Evolutionary conservation across 2,113 vertebrate species (phyloP).

Genomic region (Corythoichthys haematopterus): DNA sequence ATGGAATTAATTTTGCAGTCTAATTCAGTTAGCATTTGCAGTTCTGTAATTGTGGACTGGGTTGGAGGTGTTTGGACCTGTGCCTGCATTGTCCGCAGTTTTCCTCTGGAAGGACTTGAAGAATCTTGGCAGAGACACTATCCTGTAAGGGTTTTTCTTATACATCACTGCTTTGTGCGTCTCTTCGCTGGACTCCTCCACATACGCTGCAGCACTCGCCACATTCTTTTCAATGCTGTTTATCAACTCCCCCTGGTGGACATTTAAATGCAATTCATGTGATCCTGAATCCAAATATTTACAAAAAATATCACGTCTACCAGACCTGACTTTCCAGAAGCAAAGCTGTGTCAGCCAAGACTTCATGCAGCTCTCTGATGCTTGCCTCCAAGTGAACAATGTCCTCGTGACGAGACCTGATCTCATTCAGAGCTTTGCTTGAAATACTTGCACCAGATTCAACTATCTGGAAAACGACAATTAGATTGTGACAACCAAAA

Average conservation of each 20-base stretch:
- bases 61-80: slow-evolving; percentile 15
- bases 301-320: not conserved
- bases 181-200: slow-evolving; percentile 76
- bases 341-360: slow-evolving; percentile 85
- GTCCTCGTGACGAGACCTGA: slow-evolving; percentile 84
- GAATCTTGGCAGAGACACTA: slow-evolving; percentile 61
- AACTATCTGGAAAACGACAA: slow-evolving; percentile 61
- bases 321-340: slow-evolving; percentile 85
- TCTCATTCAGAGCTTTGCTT: slow-evolving; percentile 81
- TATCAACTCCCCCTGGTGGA: slow-evolving; percentile 82
- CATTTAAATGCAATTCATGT: not conserved
- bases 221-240: slow-evolving; percentile 90
- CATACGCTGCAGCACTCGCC: slow-evolving; percentile 73
- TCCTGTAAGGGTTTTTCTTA: slow-evolving; percentile 80
- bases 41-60: slow-evolving; percentile 15
- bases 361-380: slow-evolving; percentile 82
- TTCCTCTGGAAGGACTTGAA: slow-evolving; percentile 52
- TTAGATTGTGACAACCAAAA: not conserved
- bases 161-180: slow-evolving; percentile 78
- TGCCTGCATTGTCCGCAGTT: not conserved
- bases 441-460: slow-evolving; percentile 76
- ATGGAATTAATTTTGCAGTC: not conserved
- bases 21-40: slow-evolving; percentile 14
- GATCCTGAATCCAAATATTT: not conserved
- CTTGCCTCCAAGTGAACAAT: slow-evolving; percentile 84